Base-by-base conservation (phyloP, 1,140 invertebrate species). In the Tenebrio molitor region DNA sequence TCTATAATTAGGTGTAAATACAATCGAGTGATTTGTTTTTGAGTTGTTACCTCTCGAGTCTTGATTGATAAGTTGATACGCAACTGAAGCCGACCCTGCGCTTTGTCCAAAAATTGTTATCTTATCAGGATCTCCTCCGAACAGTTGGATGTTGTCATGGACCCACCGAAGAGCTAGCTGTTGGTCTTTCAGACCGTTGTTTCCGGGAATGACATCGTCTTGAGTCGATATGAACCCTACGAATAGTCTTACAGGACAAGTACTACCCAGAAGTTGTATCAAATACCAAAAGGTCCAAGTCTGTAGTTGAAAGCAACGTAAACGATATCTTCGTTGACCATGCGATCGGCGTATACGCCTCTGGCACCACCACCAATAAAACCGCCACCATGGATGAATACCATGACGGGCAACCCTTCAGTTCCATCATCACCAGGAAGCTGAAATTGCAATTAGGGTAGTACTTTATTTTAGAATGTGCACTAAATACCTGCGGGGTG, bases 301-400 rank as follows among this genome's bases (percentile, higher is more conserved):
- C 90, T 83, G 71, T 91, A 91, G 73, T 91, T 89, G 1, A 89
- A 71, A 0, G 87, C 85, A 0, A 91, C 88, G 0, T 90, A 78
- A 29, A 91, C 84, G 1, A 91, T 80, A 53, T 87, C 83, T 2
- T 88, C 83, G 29, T 84, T 80, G 1, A 87, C 77, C 6, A 91
- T 83, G 70, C 87, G 86, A 67, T 86, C 84, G 1, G 86, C n/a
- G n/a, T n/a, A 84, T 7, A 84, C 83, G 74, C 86, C 85, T 0
- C 84, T 21, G 4, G 79, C 76, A 7, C 70, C 76, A 1, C 89
- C 89, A 8, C 79, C 68, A 1, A 81, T 77, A 74, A 92, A 91
- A 21, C 81, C 87, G 17, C 92, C 92, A 2, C 92, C 92, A 80
- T 92, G 89, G 21, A 94, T 88, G 81, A 85, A 93, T 0, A 93